Evolutionary conservation across 2,113 vertebrate genomes (phyloP), one percentile per base, ranked within the genome.

Genomic region (Lasiurus borealis): DNA sequence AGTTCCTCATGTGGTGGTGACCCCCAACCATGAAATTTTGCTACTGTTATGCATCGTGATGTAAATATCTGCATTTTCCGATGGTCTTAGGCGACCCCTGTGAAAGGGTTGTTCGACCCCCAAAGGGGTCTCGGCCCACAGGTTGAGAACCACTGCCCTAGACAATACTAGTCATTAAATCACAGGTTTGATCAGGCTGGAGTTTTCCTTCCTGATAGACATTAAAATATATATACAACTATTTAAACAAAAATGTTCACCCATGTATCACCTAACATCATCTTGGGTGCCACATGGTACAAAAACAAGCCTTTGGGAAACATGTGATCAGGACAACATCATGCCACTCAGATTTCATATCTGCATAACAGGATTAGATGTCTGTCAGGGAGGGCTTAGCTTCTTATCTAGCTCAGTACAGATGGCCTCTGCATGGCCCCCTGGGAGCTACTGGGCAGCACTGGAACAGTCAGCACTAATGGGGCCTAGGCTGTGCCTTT

Each of bases 361-460:
- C 19, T 94, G 97, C 77, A 34, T 96, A 97, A 98, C 9, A 94
- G 94, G 96, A 98, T 84, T 97, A 96, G 81, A 81, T 7, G 8
- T 92, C 71, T 44, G 82, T 93, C 62, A 91, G 80, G 81, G 88
- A 92, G 46, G 52, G 75, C 73, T 93, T 36, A 97, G 93, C 87
- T 92, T 96, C 96, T 94, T 97, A 73, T 96, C 96, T 96, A 64
- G 72, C 91, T 95, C 91, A 72, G 57, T 77, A 66, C 95, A 94
- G 94, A 92, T 88, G 83, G 77, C 87, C 75, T 96, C 27, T 18
- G 72, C 59, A 36, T 48, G 95, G 54, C 54, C 76, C 34, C 62
- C 93, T 77, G 89, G 69, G 96, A 97, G 82, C 8, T 0, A 0
- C 14, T 52, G 36, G 68, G 91, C 23, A 12, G 36, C 85, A 50